phyloP scores from a whole-genome alignment of 23 tunicate genomes.

The Ascidia mentula region DNA sequence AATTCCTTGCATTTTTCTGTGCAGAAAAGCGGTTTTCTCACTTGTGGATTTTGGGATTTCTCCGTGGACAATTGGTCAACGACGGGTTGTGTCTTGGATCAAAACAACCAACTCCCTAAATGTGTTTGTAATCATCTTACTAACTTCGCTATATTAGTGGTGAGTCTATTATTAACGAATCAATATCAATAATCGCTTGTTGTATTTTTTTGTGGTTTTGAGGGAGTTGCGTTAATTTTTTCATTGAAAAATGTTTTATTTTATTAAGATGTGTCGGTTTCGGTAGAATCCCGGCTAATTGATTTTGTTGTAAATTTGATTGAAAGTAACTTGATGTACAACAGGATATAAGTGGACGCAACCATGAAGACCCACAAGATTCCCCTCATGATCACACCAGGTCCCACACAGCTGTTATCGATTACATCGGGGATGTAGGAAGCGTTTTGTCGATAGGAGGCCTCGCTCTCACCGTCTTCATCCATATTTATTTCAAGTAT shows the following conservation, averaged over 20 bases:
- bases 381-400: background rate
- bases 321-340: too few species aligned
- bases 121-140: constrained; percentile 33
- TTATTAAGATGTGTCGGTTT: too few species aligned
- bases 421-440: constrained; percentile 26
- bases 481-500: constrained; percentile 26
- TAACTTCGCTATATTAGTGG: constrained; percentile 35
- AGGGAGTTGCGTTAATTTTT: too few species aligned
- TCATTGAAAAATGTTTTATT: too few species aligned
- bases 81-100: constrained; percentile 10
- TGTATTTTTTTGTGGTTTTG: too few species aligned
- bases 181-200: too few species aligned
- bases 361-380: background rate
- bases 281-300: too few species aligned
- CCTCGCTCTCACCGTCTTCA: constrained; percentile 14
- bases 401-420: background rate
- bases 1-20: too few species aligned
- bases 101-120: background rate
- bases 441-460: constrained; percentile 17
- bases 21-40: background rate
- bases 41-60: constrained; percentile 41
- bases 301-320: too few species aligned
- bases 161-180: background rate
- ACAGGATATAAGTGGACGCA: background rate
- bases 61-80: constrained; percentile 13